Conservation (phyloP, 1,140 invertebrate genomes). For the Hyposmocoma kahamanoa region DNA sequence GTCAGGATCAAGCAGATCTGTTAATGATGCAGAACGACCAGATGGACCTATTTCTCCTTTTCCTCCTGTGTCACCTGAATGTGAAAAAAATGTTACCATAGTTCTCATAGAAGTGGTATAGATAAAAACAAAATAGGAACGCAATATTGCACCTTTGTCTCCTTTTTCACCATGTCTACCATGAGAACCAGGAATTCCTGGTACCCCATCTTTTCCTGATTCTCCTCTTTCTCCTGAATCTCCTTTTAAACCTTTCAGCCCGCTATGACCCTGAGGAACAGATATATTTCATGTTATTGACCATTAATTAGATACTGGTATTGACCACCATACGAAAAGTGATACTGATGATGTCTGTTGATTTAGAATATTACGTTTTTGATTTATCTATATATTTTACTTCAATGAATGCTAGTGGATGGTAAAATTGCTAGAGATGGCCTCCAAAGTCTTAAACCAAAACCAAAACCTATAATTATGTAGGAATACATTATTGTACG, state of each 20-base stretch:
- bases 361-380: too few species aligned
- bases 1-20: slow-evolving; percentile 35
- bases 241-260: slow-evolving; percentile 19
- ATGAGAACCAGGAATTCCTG: slow-evolving; percentile 22
- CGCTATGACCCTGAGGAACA: slow-evolving; percentile 17
- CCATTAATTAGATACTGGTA: too few species aligned
- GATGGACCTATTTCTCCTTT: slow-evolving; percentile 34
- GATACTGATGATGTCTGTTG: too few species aligned
- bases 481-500: too few species aligned
- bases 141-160: slow-evolving; percentile 34
- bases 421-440: too few species aligned
- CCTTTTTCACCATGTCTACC: slow-evolving; percentile 30
- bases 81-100: not conserved
- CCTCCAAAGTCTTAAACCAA: too few species aligned
- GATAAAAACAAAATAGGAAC: not conserved
- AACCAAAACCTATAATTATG: too few species aligned
- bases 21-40: slow-evolving; percentile 38
- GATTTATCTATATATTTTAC: too few species aligned
- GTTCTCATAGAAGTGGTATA: not conserved
- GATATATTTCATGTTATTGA: slow-evolving; percentile 12
- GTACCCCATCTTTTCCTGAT: slow-evolving; percentile 19
- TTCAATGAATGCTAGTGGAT: too few species aligned
- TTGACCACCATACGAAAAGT: too few species aligned
- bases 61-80: slow-evolving; percentile 36
- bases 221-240: slow-evolving; percentile 22